A percentile compares a stretch with the other conserved stretches of the same genome.
These are phyloP conservation scores for Didymodactylos carnosus DNA, from an alignment of 2,888 invertebrate species.

Conservation along the genomic window DNA sequence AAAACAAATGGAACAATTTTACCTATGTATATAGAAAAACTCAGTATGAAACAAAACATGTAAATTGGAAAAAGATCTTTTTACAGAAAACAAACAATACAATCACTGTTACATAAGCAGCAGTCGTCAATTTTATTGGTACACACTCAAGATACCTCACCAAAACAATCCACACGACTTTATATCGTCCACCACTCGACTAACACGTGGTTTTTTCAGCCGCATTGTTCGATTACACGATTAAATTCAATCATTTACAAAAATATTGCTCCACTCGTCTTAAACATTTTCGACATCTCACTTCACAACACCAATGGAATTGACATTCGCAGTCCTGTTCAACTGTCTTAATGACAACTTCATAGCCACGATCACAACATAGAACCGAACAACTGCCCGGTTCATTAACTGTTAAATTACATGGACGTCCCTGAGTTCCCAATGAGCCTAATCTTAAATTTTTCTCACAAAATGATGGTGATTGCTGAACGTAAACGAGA, in stretches of 20 bases:
- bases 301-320: slow-evolving; percentile 75
- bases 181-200: no score
- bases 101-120: no score
- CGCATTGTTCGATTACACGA: no score
- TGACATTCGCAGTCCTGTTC: slow-evolving; percentile 69
- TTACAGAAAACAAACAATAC: no score
- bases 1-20: no score
- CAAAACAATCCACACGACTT: no score
- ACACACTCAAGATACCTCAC: no score
- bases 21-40: no score
- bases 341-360: slow-evolving; percentile 58
- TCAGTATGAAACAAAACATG: no score
- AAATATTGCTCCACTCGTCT: slow-evolving; percentile 5
- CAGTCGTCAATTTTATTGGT: no score
- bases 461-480: slow-evolving; percentile 71
- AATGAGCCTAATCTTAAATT: slow-evolving; percentile 61
- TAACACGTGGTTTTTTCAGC: no score
- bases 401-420: slow-evolving; percentile 62
- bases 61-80: no score
- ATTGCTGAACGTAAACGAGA: slow-evolving; percentile 66
- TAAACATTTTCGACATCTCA: slow-evolving; percentile 57
- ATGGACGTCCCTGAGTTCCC: slow-evolving; percentile 59
- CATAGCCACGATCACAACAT: slow-evolving; percentile 64
- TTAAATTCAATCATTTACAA: slow-evolving; percentile 1
- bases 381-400: slow-evolving; percentile 65